Conservation (phyloP, 2,888 invertebrate genomes). For the Heteromurus nitidus region DNA sequence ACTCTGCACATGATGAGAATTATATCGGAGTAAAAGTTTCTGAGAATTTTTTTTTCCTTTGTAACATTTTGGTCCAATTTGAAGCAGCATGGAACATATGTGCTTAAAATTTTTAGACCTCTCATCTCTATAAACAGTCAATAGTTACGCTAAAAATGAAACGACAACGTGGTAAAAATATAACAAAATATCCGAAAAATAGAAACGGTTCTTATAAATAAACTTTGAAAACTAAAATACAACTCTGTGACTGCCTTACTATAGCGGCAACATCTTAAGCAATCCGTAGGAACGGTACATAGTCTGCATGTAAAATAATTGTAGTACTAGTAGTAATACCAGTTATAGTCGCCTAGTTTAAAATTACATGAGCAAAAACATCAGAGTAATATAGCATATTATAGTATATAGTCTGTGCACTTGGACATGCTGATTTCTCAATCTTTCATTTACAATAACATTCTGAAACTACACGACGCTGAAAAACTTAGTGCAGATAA, state of each 20-base stretch:
- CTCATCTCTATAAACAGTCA: constrained; percentile 22
- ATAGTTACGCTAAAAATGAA: constrained; percentile 31
- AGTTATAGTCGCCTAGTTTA: constrained; percentile 58
- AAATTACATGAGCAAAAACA: constrained; percentile 71
- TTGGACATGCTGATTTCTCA: constrained; percentile 62
- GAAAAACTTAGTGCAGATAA: constrained; percentile 55
- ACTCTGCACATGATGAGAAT: constrained; percentile 42
- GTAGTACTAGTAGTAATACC: constrained; percentile 52
- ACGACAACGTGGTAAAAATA: constrained; percentile 45
- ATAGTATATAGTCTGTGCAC: constrained; percentile 68
- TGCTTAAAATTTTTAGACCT: constrained; percentile 46
- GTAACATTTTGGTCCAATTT: constrained; percentile 59
- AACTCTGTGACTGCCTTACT: constrained; percentile 60
- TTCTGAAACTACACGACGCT: constrained; percentile 47
- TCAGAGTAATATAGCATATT: constrained; percentile 65
- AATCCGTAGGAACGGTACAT: constrained; percentile 48
- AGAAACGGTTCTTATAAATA: constrained; percentile 48
- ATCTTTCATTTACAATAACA: constrained; percentile 47
- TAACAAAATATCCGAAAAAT: constrained; percentile 50
- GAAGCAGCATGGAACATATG: constrained; percentile 63
- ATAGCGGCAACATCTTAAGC: constrained; percentile 51
- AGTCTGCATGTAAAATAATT: constrained; percentile 62
- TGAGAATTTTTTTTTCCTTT: constrained; percentile 42
- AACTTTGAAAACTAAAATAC: constrained; percentile 57
- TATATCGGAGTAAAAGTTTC: constrained; percentile 32